Percentiles rank a stretch among this genome's conserved stretches.
phyloP scores from a whole-genome alignment of 2,797 vertebrate genomes.

The Podarcis siculus region DNA sequence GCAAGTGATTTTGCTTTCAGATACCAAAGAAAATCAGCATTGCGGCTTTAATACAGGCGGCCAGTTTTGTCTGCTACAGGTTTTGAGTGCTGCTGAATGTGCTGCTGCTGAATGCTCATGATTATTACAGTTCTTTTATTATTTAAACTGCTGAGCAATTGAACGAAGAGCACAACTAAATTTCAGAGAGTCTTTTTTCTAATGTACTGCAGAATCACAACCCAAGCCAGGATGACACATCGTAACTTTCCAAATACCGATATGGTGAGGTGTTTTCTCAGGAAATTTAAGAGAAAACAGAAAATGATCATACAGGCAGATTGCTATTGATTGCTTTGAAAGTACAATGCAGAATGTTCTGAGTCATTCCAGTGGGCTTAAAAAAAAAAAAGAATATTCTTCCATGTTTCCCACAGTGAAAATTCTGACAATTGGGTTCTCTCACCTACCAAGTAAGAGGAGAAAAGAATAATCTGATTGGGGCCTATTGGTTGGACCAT shows the following conservation, averaged over 20 bases:
- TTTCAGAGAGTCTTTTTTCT: conserved; percentile 12
- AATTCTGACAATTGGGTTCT: not conserved
- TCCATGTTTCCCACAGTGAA: not conserved
- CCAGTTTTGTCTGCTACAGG: conserved; percentile 11
- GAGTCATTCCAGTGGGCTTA: conserved; percentile 35
- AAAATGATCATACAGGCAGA: not conserved
- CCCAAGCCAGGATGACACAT: not conserved
- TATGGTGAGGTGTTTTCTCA: not conserved
- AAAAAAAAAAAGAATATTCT: conserved; percentile 12
- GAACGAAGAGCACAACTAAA: conserved; percentile 2
- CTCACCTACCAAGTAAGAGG: not conserved
- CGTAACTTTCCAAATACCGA: conserved; percentile 37
- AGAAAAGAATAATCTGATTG: not conserved
- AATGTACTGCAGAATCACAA: not conserved
- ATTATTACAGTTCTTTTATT: conserved; percentile 43
- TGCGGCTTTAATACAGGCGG: not conserved
- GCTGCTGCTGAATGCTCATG: conserved; percentile 26
- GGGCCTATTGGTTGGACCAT: not conserved
- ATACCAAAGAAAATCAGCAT: not conserved
- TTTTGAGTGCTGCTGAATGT: conserved; percentile 29
- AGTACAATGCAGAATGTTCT: conserved; percentile 43
- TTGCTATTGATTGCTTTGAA: conserved; percentile 32
- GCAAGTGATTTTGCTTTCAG: not conserved
- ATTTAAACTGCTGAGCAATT: conserved; percentile 33
- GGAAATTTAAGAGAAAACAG: conserved; percentile 22